phyloP scores from a whole-genome alignment of 2,113 vertebrate species.

The Phalacrocorax pelagicus region DNA sequence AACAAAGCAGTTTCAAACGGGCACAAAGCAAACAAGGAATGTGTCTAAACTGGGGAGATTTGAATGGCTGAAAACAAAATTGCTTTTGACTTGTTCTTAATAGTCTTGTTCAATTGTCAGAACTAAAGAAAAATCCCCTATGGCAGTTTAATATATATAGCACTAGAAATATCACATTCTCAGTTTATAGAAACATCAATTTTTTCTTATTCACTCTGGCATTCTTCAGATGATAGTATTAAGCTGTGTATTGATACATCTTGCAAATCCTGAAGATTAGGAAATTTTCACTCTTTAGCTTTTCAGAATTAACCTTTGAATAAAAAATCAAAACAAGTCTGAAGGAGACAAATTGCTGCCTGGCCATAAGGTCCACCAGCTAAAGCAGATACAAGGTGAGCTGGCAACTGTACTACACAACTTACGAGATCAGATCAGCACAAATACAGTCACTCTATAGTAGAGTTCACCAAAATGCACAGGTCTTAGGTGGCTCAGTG shows the following conservation, averaged over 20 bases:
- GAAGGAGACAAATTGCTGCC: background rate
- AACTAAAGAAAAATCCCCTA: conserved; percentile 4
- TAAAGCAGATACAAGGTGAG: background rate
- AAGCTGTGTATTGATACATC: background rate
- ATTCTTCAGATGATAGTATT: background rate
- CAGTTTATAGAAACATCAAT: background rate
- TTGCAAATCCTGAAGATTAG: background rate
- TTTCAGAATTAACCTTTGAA: background rate
- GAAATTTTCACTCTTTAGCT: background rate
- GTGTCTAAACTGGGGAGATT: background rate
- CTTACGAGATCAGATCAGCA: background rate
- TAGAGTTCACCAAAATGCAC: background rate
- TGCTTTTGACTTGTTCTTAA: background rate
- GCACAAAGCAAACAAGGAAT: conserved; percentile 26
- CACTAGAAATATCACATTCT: background rate
- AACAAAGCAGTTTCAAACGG: conserved; percentile 25
- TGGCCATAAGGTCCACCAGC: background rate
- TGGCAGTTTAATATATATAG: background rate
- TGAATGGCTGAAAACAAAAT: conserved; percentile 28
- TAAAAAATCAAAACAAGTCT: background rate
- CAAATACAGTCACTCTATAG: background rate
- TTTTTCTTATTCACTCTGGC: background rate
- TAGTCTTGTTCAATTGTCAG: background rate
- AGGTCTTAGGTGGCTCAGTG: background rate
- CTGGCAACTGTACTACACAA: background rate